phyloP scores from a whole-genome alignment of 2,113 vertebrate species.

The Plectropomus leopardus region DNA sequence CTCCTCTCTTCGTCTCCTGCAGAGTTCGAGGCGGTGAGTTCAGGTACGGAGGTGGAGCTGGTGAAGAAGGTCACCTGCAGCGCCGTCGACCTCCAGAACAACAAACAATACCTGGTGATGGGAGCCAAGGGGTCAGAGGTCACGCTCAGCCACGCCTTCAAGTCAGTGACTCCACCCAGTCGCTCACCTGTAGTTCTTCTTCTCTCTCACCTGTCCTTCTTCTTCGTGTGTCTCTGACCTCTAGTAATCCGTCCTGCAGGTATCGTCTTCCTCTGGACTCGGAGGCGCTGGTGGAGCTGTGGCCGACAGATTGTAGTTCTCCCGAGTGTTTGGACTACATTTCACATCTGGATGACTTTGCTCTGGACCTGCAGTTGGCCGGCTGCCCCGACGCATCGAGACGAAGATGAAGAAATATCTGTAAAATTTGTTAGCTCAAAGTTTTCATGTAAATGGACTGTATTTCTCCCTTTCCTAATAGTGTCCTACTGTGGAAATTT shows the following conservation, averaged over 20 bases:
- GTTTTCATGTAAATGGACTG: neutral
- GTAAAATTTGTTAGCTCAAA: neutral
- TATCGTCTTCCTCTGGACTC: constrained; percentile 93
- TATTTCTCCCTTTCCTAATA: neutral
- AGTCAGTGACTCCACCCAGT: constrained; percentile 39
- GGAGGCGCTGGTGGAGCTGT: constrained; percentile 88
- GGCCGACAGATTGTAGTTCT: constrained; percentile 79
- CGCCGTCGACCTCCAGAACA: constrained; percentile 79
- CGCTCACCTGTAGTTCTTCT: neutral
- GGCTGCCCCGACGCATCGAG: constrained; percentile 21
- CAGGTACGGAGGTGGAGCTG: constrained; percentile 84
- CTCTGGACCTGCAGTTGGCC: constrained; percentile 23
- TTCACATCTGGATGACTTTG: neutral
- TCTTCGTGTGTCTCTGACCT: neutral
- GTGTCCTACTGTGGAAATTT: neutral
- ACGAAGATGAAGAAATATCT: too few relatives aligned
- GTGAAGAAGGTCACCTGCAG: constrained; percentile 89
- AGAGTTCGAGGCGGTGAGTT: constrained; percentile 62
- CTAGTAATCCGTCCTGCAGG: constrained; percentile 68
- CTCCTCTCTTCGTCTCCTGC: neutral
- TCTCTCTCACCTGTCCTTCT: too few relatives aligned
- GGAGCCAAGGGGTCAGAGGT: constrained; percentile 86
- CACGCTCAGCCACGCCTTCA: constrained; percentile 35
- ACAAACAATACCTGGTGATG: constrained; percentile 90
- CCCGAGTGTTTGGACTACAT: neutral